phyloP scores from a whole-genome alignment of 2,797 vertebrate genomes.

The Tenualosa ilisha region DNA sequence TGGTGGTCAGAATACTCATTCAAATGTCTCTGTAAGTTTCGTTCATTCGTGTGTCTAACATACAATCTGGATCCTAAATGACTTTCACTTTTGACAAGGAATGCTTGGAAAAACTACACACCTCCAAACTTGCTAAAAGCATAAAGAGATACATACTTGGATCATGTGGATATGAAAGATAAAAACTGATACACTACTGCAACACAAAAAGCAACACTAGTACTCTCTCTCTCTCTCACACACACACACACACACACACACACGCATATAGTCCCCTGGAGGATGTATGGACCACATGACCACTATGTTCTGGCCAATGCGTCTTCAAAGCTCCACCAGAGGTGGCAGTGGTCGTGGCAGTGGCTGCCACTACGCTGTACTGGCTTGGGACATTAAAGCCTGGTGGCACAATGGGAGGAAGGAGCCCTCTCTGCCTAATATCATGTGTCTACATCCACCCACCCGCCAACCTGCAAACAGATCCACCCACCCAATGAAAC shows the following conservation, averaged over 20 bases:
- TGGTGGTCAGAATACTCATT: background rate
- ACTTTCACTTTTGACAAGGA: background rate
- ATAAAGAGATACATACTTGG: too few species aligned
- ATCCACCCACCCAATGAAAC: conserved; percentile 15
- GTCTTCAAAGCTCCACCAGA: background rate
- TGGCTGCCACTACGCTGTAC: background rate
- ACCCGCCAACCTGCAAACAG: background rate
- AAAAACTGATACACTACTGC: too few species aligned
- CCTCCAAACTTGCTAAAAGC: too few species aligned
- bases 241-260: background rate
- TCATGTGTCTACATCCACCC: background rate
- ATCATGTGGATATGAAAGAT: too few species aligned
- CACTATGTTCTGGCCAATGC: background rate
- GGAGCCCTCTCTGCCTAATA: background rate
- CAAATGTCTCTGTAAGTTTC: background rate
- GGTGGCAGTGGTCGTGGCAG: background rate
- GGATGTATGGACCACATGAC: background rate
- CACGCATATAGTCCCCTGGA: background rate
- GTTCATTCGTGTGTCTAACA: background rate
- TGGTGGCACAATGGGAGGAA: conserved; percentile 5
- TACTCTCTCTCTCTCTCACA: background rate
- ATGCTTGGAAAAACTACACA: too few species aligned
- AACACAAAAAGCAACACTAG: too few species aligned
- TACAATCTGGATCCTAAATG: background rate
- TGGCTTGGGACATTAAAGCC: background rate